Evolutionary conservation across 2,888 invertebrate genomes (phyloP), one percentile per base, ranked within the genome.

Genomic region (Drosophila anceps): DNA sequence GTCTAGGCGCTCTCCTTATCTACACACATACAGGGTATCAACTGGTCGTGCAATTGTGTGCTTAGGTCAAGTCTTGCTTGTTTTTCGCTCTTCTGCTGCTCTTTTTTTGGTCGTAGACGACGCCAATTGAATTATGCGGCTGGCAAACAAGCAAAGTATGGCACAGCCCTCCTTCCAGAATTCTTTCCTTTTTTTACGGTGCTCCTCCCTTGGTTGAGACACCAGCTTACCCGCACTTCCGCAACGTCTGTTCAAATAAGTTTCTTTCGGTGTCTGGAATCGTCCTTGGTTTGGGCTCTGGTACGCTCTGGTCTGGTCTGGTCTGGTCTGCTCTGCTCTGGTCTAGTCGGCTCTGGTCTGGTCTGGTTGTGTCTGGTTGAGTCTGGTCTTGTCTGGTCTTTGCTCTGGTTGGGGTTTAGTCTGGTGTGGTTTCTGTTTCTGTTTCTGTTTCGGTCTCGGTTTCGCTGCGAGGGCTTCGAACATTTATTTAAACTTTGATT

Each of bases 401-500:
- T 50, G 41, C 24, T 61, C 31, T 59, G 39, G 58, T 13, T 63
- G 46, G 48, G 64, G 35, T 55, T 44, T 44, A n/a, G 69, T 46
- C 57, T 58, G 53, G 50, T 69, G 67, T 39, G 67, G 50, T 53
- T 64, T 68, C 24, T 76, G 55, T 58, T 46, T n/a, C 46, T 48
- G 46, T 48, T 48, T 20, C 58, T n/a, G 50, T 53, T 64, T 68
- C 24, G 70, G 55, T 58, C 41, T n/a, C 24, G 33, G 33, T 39
- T 51, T 55, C 35, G 51, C 39, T 53, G 58, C 33, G 39, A 35
- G 18, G 27, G 39, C 60, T 20, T 48, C 31, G 68, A 78, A 82
- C 82, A 80, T 80, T 80, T 75, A 82, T 82, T 79, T 80, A 73
- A 82, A 69, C 80, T 80, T 77, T 73, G 80, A 79, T 82, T 88